Evolutionary conservation across 2,113 vertebrate genomes (phyloP).

Genomic region (Forbesichthys papilliferus): DNA sequence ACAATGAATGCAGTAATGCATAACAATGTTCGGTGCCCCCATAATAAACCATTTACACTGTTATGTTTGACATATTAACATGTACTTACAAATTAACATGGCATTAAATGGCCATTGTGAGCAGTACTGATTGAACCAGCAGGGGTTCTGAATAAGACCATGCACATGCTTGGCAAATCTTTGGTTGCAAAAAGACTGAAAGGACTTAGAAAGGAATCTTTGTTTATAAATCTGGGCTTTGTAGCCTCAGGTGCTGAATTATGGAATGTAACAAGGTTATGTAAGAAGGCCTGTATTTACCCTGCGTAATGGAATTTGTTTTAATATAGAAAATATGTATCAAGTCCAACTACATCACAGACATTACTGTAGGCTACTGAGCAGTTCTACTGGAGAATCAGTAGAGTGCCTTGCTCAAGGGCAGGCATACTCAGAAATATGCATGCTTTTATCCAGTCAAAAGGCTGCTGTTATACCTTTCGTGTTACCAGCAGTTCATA

Average conservation of each 20-base stretch:
- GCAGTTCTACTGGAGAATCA: no score
- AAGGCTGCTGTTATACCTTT: no score
- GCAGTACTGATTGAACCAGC: background rate
- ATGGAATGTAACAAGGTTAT: conserved; percentile 18
- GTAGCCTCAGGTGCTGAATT: background rate
- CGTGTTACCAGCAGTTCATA: no score
- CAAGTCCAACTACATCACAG: no score
- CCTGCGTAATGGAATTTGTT: no score
- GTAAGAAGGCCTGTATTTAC: conserved; percentile 14
- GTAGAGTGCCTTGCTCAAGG: no score
- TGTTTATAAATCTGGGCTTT: background rate
- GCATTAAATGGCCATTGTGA: background rate
- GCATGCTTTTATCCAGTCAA: no score
- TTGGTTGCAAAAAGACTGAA: background rate
- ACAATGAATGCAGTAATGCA: background rate
- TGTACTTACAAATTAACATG: background rate
- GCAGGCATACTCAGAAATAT: no score
- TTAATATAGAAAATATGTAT: background rate
- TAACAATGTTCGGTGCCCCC: background rate
- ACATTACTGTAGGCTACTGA: no score
- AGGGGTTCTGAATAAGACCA: background rate
- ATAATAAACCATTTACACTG: background rate
- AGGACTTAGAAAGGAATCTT: background rate
- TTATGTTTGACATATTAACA: no score
- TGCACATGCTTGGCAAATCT: background rate